Percentiles rank a stretch among this genome's conserved stretches.
These are phyloP conservation scores for Gymnocheta viridis DNA, from an alignment of 2,888 invertebrate species.

Conservation along the genomic window DNA sequence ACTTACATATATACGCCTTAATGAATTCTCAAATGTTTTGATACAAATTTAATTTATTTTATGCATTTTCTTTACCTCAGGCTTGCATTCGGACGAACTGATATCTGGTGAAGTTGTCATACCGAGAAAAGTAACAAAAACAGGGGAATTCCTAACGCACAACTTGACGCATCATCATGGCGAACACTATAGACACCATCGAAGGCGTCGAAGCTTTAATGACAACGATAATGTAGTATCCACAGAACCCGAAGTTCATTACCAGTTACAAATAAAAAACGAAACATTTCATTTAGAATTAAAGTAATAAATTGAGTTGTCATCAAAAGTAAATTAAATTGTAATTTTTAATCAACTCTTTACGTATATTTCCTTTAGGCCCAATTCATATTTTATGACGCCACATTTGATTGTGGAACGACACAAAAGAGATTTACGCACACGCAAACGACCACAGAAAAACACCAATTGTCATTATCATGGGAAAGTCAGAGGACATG, in stretches of 20 bases:
- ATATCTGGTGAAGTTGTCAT: slow-evolving; percentile 78
- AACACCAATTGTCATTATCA: slow-evolving; percentile 89
- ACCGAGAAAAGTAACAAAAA: slow-evolving; percentile 79
- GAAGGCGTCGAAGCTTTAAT: slow-evolving; percentile 72
- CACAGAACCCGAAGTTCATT: slow-evolving; percentile 72
- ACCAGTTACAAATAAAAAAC: slow-evolving; percentile 76
- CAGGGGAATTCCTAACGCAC: slow-evolving; percentile 79
- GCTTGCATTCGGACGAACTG: slow-evolving; percentile 79
- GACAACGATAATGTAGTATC: background rate
- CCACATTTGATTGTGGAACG: slow-evolving; percentile 89
- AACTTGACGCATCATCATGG: slow-evolving; percentile 79
- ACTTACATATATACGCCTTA: too few species aligned
- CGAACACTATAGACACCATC: slow-evolving; percentile 77
- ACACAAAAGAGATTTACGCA: slow-evolving; percentile 83
- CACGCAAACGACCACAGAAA: slow-evolving; percentile 83
- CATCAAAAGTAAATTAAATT: slow-evolving; percentile 21
- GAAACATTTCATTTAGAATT: slow-evolving; percentile 81
- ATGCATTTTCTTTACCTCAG: slow-evolving; percentile 68
- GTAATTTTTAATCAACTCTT: slow-evolving; percentile 10
- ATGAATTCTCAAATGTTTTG: too few species aligned
- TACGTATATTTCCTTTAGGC: slow-evolving; percentile 80
- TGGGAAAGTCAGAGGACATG: slow-evolving; percentile 88
- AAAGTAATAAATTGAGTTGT: slow-evolving; percentile 75
- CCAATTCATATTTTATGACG: slow-evolving; percentile 86
- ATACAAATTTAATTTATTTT: background rate